Conservation (phyloP, 2,797 vertebrate species). For the Oreochromis grahami region DNA sequence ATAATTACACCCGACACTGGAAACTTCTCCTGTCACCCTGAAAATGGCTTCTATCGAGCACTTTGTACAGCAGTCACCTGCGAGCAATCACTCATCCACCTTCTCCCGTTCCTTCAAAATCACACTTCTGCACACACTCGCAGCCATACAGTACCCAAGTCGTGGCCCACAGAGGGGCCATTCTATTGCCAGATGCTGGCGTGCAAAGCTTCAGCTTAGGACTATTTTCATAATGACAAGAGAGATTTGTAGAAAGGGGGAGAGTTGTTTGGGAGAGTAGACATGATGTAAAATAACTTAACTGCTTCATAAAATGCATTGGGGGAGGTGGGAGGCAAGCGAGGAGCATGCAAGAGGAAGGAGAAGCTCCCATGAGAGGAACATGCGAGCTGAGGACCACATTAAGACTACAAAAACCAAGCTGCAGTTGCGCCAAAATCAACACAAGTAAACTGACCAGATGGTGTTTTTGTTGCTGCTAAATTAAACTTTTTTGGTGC, state of each 20-base stretch:
- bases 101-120: slow-evolving; percentile 31
- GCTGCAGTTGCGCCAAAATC: slow-evolving; percentile 52
- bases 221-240: slow-evolving; percentile 70
- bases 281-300: slow-evolving; percentile 75
- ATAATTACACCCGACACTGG: slow-evolving; percentile 38
- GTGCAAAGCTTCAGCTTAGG: slow-evolving; percentile 51
- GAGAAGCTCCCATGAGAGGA: slow-evolving; percentile 54
- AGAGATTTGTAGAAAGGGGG: slow-evolving; percentile 51
- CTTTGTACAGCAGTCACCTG: slow-evolving; percentile 50
- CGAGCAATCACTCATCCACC: slow-evolving; percentile 59
- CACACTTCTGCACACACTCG: slow-evolving; percentile 9
- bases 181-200: slow-evolving; percentile 54
- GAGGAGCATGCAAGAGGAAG: slow-evolving; percentile 21
- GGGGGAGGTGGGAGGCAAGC: neutral
- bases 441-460: slow-evolving; percentile 51
- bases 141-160: neutral
- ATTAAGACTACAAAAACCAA: slow-evolving; percentile 52
- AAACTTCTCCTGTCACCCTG: slow-evolving; percentile 40
- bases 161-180: slow-evolving; percentile 49
- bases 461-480: slow-evolving; percentile 46
- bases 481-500: slow-evolving; percentile 50
- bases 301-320: slow-evolving; percentile 64
- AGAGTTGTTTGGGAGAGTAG: slow-evolving; percentile 49
- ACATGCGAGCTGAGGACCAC: slow-evolving; percentile 36
- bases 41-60: slow-evolving; percentile 17